Conservation (phyloP, 2,113 vertebrate genomes). For the Phaetusa simplex region DNA sequence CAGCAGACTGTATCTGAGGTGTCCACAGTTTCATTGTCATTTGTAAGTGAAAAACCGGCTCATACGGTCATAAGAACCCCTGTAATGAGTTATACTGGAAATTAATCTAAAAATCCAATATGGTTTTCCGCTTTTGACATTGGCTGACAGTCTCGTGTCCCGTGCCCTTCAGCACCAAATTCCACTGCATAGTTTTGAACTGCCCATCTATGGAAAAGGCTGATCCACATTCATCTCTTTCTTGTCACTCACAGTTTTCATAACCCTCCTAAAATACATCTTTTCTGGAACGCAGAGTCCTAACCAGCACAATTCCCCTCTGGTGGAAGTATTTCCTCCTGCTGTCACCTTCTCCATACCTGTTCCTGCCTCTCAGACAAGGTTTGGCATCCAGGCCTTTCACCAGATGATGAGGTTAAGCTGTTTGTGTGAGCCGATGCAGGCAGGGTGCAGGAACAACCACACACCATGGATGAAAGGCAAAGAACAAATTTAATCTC, state of each 20-base stretch:
- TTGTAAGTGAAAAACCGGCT: background rate
- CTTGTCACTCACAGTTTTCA: background rate
- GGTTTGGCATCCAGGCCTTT: background rate
- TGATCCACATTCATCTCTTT: background rate
- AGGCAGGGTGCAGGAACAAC: no score
- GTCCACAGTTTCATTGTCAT: background rate
- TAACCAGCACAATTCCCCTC: background rate
- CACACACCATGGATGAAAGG: no score
- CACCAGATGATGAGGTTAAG: background rate
- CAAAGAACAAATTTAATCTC: no score
- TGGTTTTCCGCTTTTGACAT: background rate
- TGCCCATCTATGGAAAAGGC: background rate
- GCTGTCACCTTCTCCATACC: background rate
- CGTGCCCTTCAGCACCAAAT: background rate
- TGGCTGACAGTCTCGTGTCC: background rate
- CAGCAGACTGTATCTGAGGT: background rate
- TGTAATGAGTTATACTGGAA: background rate
- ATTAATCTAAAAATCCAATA: background rate
- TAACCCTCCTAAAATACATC: background rate
- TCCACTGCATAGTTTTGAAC: background rate
- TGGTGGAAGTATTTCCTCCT: background rate
- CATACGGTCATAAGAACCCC: background rate
- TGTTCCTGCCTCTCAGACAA: background rate
- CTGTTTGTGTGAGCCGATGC: background rate
- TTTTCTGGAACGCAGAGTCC: background rate